These are phyloP conservation scores for Galeopsomyia nigrocyanea DNA, from an alignment of 2,888 invertebrate species.

Conservation along the genomic window DNA sequence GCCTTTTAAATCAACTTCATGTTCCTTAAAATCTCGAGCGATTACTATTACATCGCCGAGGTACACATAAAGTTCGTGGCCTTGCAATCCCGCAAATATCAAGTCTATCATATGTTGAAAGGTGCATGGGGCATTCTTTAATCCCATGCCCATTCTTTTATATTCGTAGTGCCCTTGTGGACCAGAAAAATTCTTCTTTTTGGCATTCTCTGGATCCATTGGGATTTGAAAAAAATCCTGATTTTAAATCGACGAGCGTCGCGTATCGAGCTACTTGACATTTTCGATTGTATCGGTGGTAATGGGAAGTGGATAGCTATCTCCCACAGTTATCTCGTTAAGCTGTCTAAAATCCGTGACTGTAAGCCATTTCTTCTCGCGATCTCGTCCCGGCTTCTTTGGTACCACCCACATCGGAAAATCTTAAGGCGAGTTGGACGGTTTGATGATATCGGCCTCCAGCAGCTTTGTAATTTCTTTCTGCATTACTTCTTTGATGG, in stretches of 20 bases:
- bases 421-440: background rate
- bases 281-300: background rate
- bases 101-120: background rate
- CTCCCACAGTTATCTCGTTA: background rate
- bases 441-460: background rate
- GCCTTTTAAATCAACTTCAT: slow-evolving; percentile 4
- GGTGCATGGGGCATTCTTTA: background rate
- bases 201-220: background rate
- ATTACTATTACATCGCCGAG: slow-evolving; percentile 30
- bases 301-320: background rate
- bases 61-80: slow-evolving; percentile 9
- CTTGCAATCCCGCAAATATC: slow-evolving; percentile 3
- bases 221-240: slow-evolving; percentile 19
- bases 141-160: background rate
- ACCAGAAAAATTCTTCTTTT: background rate
- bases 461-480: background rate
- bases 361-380: background rate
- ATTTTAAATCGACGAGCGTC: background rate
- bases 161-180: background rate
- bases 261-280: background rate
- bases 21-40: slow-evolving; percentile 21
- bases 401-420: background rate
- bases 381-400: background rate
- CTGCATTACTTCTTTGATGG: background rate
- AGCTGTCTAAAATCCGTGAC: slow-evolving; percentile 4